Evolutionary conservation across 2,113 vertebrate genomes (phyloP).

Genomic region (Herpetotheres cachinnans): DNA sequence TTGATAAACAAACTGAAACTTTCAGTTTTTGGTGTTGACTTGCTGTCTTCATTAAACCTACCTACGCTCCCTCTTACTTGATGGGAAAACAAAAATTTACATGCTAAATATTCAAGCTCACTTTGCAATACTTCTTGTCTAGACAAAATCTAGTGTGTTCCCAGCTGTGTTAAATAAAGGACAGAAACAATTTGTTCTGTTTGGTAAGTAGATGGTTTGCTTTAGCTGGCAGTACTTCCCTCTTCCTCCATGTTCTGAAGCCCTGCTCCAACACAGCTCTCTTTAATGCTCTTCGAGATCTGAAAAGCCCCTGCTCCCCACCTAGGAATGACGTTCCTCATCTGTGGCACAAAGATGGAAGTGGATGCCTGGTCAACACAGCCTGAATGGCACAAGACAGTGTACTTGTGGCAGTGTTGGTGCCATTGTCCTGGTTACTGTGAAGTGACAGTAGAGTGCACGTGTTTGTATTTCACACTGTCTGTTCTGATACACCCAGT

Average conservation of each 20-base stretch:
- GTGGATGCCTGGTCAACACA: neutral
- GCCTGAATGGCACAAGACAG: rapidly evolving
- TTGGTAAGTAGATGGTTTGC: neutral
- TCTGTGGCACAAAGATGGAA: neutral
- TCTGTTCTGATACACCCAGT: neutral
- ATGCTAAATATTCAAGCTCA: neutral
- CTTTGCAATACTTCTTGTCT: neutral
- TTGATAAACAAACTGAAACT: neutral
- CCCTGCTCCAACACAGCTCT: neutral
- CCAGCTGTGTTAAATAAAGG: neutral
- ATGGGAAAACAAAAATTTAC: neutral
- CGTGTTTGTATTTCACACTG: neutral
- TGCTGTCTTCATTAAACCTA: neutral
- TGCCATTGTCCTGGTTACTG: neutral
- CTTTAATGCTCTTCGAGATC: neutral
- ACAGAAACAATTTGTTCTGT: neutral
- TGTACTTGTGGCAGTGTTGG: neutral
- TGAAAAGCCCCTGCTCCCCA: neutral
- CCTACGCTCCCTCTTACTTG: neutral
- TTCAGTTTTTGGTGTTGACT: neutral
- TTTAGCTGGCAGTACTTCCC: neutral
- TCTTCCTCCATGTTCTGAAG: neutral
- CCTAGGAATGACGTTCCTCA: neutral
- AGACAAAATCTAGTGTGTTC: neutral
- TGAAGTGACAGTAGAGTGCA: neutral